phyloP scores from a whole-genome alignment of 2,113 vertebrate species.

The Cyrtonyx montezumae region DNA sequence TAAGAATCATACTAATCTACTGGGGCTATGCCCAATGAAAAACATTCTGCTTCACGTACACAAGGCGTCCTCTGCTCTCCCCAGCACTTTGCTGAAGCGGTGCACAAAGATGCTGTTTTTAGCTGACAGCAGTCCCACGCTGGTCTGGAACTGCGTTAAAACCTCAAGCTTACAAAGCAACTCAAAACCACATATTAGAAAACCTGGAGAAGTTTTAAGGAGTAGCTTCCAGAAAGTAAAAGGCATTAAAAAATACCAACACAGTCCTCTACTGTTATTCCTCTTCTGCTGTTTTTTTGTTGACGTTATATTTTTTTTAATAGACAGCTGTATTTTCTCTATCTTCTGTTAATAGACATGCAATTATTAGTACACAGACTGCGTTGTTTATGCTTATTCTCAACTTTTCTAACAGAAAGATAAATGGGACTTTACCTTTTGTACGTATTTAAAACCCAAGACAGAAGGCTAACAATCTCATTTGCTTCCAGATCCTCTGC shows the following conservation, averaged over 20 bases:
- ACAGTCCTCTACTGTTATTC: not conserved
- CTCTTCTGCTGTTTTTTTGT: not conserved
- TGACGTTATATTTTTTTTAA: not conserved
- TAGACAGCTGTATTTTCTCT: not conserved
- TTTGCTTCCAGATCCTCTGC: conserved; percentile 94
- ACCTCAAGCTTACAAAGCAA: not conserved
- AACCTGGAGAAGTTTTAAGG: not conserved
- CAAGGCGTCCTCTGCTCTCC: not conserved
- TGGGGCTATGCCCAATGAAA: not conserved
- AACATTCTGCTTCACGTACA: not conserved
- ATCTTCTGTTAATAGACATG: not conserved
- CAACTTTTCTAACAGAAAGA: not conserved
- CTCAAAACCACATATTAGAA: not conserved
- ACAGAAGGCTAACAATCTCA: conserved; percentile 93
- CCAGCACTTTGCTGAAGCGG: not conserved
- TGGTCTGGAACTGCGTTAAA: not conserved
- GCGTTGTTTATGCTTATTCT: not conserved
- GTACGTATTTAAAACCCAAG: conserved; percentile 97
- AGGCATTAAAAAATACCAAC: not conserved
- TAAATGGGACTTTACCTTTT: conserved; percentile 80
- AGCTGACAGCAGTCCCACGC: not conserved
- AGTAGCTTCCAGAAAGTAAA: not conserved
- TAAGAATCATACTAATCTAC: not conserved
- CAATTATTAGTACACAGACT: not conserved
- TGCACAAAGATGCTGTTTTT: not conserved